Evolutionary conservation across 1,140 invertebrate genomes (phyloP).

Genomic region (Cydia strobilella): DNA sequence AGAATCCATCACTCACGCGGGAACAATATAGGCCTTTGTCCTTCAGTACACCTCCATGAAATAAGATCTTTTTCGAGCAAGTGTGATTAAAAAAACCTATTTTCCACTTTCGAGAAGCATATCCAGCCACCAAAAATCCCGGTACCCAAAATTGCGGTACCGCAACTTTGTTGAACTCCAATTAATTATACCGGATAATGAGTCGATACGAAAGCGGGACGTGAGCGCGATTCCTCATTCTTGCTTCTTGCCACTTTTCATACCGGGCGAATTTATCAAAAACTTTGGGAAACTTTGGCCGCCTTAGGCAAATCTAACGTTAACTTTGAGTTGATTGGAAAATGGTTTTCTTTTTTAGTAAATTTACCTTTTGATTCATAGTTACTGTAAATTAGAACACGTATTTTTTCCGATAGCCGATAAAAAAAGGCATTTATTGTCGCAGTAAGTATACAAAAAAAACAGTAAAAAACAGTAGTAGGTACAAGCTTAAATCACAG

Average conservation of each 20-base stretch:
- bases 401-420: no score
- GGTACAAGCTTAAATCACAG: no score
- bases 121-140: conserved; percentile 6
- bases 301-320: background rate
- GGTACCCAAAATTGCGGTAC: conserved; percentile 10
- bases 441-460: no score
- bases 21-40: no score
- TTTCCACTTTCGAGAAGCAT: background rate
- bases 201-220: conserved; percentile 19
- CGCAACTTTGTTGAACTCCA: conserved; percentile 24
- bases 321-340: background rate
- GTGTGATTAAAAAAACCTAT: no score
- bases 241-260: conserved; percentile 26
- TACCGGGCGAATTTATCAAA: conserved; percentile 11
- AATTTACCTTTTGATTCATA: background rate
- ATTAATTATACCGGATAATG: conserved; percentile 32
- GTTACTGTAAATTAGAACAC: no score
- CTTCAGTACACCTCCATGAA: no score
- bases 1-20: no score
- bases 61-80: no score
- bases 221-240: conserved; percentile 27
- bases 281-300: conserved; percentile 5
- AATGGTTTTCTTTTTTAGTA: background rate
- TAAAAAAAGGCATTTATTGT: no score
- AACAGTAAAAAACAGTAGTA: no score